These are phyloP conservation scores for Caenorhabditis sp. DNA, from an alignment of 2,888 invertebrate genomes.

Conservation along the genomic window DNA sequence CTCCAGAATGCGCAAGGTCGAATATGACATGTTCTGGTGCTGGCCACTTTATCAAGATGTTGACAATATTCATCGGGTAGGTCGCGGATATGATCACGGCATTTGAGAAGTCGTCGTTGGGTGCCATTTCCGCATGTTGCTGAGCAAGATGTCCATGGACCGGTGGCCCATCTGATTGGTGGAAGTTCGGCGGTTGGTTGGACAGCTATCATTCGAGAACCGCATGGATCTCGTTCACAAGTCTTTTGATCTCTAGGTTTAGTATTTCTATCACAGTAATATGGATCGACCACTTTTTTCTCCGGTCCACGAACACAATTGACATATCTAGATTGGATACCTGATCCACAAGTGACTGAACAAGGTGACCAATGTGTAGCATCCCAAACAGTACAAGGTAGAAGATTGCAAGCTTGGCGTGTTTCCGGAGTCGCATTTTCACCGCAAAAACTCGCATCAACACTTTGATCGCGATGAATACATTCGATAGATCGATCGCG, in stretches of 20 bases:
- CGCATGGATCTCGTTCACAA: slow-evolving; percentile 58
- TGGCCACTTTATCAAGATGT: slow-evolving; percentile 56
- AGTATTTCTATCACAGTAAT: slow-evolving; percentile 41
- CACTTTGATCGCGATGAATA: slow-evolving; percentile 64
- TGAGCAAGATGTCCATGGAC: slow-evolving; percentile 71
- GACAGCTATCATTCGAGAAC: slow-evolving; percentile 8
- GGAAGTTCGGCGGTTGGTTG: slow-evolving; percentile 45
- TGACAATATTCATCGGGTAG: slow-evolving; percentile 61
- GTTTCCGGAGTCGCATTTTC: slow-evolving; percentile 49
- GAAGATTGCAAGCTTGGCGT: slow-evolving; percentile 53
- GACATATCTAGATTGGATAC: slow-evolving; percentile 76
- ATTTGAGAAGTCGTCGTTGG: slow-evolving; percentile 68
- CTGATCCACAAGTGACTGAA: slow-evolving; percentile 77
- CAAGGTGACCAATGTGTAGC: slow-evolving; percentile 62
- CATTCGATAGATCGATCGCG: slow-evolving; percentile 64
- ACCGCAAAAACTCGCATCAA: slow-evolving; percentile 66
- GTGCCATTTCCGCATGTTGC: slow-evolving; percentile 72
- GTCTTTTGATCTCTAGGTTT: slow-evolving; percentile 45
- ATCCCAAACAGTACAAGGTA: slow-evolving; percentile 64
- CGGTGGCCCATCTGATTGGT: slow-evolving; percentile 62
- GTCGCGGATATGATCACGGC: slow-evolving; percentile 59
- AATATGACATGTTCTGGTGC: slow-evolving; percentile 48
- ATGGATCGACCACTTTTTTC: slow-evolving; percentile 35
- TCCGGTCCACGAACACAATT: slow-evolving; percentile 73
- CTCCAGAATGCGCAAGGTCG: slow-evolving; percentile 63